These are phyloP conservation scores for Amyelois transitella DNA, from an alignment of 1,140 invertebrate genomes.

Conservation along the genomic window DNA sequence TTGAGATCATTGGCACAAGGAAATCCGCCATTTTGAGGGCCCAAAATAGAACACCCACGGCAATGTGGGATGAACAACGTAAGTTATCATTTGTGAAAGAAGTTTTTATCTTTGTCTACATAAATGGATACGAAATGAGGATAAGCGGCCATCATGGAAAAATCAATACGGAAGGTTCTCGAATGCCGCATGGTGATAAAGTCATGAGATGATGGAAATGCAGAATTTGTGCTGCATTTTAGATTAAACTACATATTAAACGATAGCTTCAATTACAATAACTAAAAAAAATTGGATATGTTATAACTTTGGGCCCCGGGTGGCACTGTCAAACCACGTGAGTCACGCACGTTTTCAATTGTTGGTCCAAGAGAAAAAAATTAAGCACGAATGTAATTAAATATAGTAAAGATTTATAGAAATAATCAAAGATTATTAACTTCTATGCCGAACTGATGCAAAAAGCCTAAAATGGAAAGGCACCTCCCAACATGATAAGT, in stretches of 20 bases:
- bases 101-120: no score
- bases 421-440: no score
- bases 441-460: no score
- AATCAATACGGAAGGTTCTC: conserved; percentile 33
- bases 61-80: background rate
- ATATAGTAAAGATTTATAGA: no score
- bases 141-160: conserved; percentile 23
- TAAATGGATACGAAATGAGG: background rate
- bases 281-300: no score
- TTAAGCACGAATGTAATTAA: no score
- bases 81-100: no score
- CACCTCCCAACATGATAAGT: background rate
- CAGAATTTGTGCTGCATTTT: background rate
- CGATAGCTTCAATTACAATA: no score
- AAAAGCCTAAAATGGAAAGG: background rate
- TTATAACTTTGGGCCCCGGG: no score
- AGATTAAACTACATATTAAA: no score
- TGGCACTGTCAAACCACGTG: background rate
- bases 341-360: background rate
- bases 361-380: background rate
- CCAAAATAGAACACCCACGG: background rate
- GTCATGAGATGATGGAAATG: background rate
- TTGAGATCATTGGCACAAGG: background rate
- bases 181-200: conserved; percentile 13
- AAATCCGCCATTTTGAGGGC: conserved; percentile 5